Conservation (phyloP, 2,888 invertebrate species). For the Pseudolycoriella hygida region DNA sequence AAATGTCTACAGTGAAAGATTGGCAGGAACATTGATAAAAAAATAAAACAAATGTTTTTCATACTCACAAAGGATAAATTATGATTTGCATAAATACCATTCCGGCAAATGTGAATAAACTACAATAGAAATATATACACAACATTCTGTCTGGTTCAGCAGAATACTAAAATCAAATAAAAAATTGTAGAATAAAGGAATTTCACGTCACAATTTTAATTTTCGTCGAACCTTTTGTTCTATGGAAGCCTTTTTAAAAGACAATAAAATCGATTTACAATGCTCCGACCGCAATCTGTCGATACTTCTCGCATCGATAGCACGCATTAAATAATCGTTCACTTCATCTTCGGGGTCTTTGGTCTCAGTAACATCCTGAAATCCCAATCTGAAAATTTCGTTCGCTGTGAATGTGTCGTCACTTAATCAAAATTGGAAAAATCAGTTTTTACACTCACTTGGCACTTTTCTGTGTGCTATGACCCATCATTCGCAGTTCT, state of each 20-base stretch:
- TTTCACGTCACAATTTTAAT: no score
- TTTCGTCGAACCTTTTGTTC: conserved; percentile 53
- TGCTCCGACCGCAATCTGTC: conserved; percentile 78
- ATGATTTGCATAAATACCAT: conserved; percentile 50
- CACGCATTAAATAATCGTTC: conserved; percentile 89
- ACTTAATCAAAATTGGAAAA: no score
- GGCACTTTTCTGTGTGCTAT: conserved; percentile 55
- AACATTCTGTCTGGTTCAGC: conserved; percentile 73
- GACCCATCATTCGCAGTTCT: conserved; percentile 82
- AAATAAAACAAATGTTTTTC: no score
- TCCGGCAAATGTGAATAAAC: conserved; percentile 51
- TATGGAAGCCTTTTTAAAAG: conserved; percentile 61
- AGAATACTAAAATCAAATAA: conserved; percentile 46
- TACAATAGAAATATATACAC: conserved; percentile 68
- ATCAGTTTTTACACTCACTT: conserved; percentile 17
- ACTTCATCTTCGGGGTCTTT: conserved; percentile 85
- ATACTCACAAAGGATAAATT: conserved; percentile 44
- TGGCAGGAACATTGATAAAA: no score
- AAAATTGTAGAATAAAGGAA: not conserved
- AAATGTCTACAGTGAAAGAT: no score
- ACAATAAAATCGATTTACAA: conserved; percentile 67
- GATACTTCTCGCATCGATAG: conserved; percentile 87
- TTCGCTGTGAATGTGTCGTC: conserved; percentile 6
- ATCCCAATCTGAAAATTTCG: conserved; percentile 41
- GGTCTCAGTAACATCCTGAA: conserved; percentile 47